These are phyloP conservation scores for Eulemur albifrons DNA, from an alignment of 2,797 vertebrate species.

Conservation along the genomic window DNA sequence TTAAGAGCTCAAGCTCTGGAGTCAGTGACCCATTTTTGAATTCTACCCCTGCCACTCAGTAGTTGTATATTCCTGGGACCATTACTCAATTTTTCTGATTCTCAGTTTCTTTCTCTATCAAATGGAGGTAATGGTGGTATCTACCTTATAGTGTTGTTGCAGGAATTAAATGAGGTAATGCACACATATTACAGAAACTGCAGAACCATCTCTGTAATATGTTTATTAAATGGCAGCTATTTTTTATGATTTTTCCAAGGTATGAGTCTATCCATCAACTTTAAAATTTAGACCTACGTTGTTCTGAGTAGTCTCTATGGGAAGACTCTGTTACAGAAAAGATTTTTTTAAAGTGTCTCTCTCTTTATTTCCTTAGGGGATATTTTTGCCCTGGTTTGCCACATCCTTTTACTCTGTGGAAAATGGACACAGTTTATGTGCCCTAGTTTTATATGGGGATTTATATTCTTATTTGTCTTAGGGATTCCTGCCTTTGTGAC, in stretches of 20 bases:
- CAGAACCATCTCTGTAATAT: not conserved
- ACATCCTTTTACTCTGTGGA: slow-evolving; percentile 14
- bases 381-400: slow-evolving; percentile 55
- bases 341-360: not conserved
- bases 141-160: not conserved
- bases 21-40: not conserved
- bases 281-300: slow-evolving; percentile 32
- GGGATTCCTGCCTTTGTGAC: slow-evolving; percentile 29
- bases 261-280: not conserved
- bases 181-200: not conserved
- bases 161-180: slow-evolving; percentile 17
- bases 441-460: slow-evolving; percentile 23
- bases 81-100: not conserved
- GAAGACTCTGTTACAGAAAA: not conserved
- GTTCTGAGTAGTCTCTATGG: slow-evolving; percentile 13
- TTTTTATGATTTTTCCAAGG: slow-evolving; percentile 42
- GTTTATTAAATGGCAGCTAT: not conserved
- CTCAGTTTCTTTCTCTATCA: slow-evolving; percentile 37
- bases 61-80: not conserved
- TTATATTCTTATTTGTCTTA: slow-evolving; percentile 4
- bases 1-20: not conserved
- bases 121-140: not conserved
- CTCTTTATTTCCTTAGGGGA: slow-evolving; percentile 16
- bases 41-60: not conserved
- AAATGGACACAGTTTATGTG: not conserved